These are phyloP conservation scores for Lasioglossum morio DNA, from an alignment of 2,888 invertebrate species.

Conservation along the genomic window DNA sequence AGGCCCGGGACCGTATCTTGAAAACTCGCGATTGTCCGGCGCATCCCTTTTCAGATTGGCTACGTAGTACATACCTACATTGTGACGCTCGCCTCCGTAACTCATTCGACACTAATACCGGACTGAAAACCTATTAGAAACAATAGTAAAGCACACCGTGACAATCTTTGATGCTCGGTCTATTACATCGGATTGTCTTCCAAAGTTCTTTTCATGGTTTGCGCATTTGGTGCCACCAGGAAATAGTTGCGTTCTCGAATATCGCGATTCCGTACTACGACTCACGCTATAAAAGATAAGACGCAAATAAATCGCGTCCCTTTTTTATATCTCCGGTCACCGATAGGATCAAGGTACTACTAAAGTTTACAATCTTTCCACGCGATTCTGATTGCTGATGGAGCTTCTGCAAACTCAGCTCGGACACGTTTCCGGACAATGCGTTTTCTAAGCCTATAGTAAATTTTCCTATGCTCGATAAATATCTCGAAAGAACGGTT, in stretches of 20 bases:
- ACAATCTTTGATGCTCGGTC: too few relatives aligned
- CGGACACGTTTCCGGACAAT: slow-evolving; percentile 13
- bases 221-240: too few relatives aligned
- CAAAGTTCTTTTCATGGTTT: too few relatives aligned
- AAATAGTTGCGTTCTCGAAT: too few relatives aligned
- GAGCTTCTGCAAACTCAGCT: slow-evolving; percentile 47
- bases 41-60: slow-evolving; percentile 5
- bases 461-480: slow-evolving; percentile 15
- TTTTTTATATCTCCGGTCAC: slow-evolving; percentile 22
- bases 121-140: neutral
- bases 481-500: neutral
- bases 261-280: neutral
- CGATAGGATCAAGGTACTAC: slow-evolving; percentile 8
- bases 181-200: too few relatives aligned
- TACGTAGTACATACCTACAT: neutral
- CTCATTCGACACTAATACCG: neutral
- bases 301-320: neutral
- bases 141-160: neutral
- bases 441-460: slow-evolving; percentile 25
- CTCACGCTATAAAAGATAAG: neutral
- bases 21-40: slow-evolving; percentile 9
- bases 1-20: neutral
- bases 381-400: slow-evolving; percentile 12
- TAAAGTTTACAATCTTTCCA: slow-evolving; percentile 53
- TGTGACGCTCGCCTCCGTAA: neutral